Evolutionary conservation across 2,888 invertebrate genomes (phyloP), one percentile per base, ranked within the genome.

Genomic region (Germaria angustata): DNA sequence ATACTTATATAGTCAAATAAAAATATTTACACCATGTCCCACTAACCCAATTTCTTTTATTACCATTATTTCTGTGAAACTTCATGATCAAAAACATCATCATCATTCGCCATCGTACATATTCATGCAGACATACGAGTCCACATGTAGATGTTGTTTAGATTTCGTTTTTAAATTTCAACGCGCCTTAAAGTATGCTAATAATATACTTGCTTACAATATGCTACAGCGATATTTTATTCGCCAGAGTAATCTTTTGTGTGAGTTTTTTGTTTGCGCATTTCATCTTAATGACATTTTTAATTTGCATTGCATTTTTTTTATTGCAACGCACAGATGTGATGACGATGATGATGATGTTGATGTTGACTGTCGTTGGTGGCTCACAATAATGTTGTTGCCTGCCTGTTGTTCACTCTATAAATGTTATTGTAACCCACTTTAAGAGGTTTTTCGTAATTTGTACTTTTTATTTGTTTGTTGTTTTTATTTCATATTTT

Each of bases 201-300:
- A 13, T 28, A 41, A 44, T 34, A 15, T 22, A 9, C 6, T 13
- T 32, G 11, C 32, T 15, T 57, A 13, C 7, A 61, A 41, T 22
- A 28, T 8, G 3, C 15, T 44, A n/a, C 17, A 6, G 22, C 11
- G 4, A 49, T 2, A 28, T 28, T 24, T n/a, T 24, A 0, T 24
- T 1, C 32, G 34, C 39, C 20, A 15, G 24, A 44, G 32, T 44
- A 36, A 39, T 22, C 28, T 17, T 73, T 66, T 68, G 5, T 73
- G 46, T 61, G 7, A 11, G 53, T 39, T 68, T 68, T 32, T 22
- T 9, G 24, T 44, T n/a, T n/a, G n/a, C n/a, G 20, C 6, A 28
- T 59, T 34, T 46, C 17, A 46, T 61, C 73, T 72, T 77, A 72
- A 63, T 80, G 61, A 72, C 71, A 75, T 61, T 77, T 77, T 41